Percentiles rank a stretch among this genome's conserved stretches.
These are phyloP conservation scores for Clarias pachynema DNA, from an alignment of 2,797 vertebrate genomes.

Conservation along the genomic window DNA sequence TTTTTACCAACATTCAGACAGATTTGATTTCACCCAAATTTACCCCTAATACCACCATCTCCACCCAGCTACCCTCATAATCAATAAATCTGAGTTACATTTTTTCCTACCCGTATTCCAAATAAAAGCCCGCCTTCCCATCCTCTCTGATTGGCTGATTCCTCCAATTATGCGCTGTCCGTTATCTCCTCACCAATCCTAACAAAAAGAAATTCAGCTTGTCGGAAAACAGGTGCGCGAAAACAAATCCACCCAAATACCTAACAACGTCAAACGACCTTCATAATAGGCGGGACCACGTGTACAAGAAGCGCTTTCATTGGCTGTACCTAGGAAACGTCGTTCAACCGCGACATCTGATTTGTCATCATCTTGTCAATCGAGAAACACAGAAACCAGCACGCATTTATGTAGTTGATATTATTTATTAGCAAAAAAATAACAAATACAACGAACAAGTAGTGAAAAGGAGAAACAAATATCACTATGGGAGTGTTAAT, in stretches of 20 bases:
- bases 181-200: not conserved
- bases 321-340: not conserved
- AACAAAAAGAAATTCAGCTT: not conserved
- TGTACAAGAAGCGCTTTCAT: not conserved
- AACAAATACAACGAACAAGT: not conserved
- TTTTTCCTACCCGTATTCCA: conserved; percentile 8
- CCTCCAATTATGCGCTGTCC: not conserved
- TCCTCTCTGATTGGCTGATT: not conserved
- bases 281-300: conserved; percentile 31
- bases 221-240: not conserved
- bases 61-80: not conserved
- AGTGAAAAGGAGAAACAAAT: not conserved
- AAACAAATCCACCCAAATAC: conserved; percentile 37
- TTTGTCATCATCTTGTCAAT: conserved; percentile 27
- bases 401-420: not conserved
- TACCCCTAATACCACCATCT: not conserved
- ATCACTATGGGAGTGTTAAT: not conserved
- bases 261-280: conserved; percentile 33
- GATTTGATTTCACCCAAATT: not conserved
- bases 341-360: not conserved
- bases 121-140: not conserved
- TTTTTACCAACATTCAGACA: not conserved
- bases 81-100: not conserved
- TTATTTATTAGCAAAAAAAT: not conserved
- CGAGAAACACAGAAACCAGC: not conserved